Conservation (phyloP, 2,113 vertebrate species). For the Brienomyrus brachyistius region DNA sequence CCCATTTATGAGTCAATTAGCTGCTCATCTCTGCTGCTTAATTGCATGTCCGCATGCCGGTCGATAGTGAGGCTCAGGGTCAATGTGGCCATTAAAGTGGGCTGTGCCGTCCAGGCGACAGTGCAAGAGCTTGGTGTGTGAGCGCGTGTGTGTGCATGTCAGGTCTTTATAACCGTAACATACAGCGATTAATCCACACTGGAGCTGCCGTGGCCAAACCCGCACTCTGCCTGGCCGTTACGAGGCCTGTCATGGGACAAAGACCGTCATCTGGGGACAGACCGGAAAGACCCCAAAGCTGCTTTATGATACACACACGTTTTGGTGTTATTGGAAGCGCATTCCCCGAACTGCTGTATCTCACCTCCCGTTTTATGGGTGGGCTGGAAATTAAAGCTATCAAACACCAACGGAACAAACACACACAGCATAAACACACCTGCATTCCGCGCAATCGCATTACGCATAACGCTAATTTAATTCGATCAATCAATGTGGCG, state of each 20-base stretch:
- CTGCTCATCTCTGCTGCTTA: constrained; percentile 8
- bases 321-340: neutral
- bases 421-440: neutral
- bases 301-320: neutral
- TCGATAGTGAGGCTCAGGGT: neutral
- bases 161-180: neutral
- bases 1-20: constrained; percentile 22
- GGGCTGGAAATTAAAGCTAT: constrained; percentile 15
- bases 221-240: neutral
- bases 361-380: neutral
- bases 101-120: neutral
- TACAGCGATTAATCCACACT: neutral
- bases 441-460: neutral
- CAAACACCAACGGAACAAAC: neutral
- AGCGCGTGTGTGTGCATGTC: neutral
- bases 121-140: neutral
- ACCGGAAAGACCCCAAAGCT: neutral
- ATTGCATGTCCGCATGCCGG: neutral
- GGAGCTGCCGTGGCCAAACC: neutral
- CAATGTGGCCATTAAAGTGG: neutral
- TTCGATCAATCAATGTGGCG: neutral
- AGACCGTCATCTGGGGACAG: neutral
- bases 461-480: neutral
- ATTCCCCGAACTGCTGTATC: neutral
- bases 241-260: neutral